These are phyloP conservation scores for Cricetomys ansorgei DNA, from an alignment of 2,113 vertebrate species.

Conservation along the genomic window DNA sequence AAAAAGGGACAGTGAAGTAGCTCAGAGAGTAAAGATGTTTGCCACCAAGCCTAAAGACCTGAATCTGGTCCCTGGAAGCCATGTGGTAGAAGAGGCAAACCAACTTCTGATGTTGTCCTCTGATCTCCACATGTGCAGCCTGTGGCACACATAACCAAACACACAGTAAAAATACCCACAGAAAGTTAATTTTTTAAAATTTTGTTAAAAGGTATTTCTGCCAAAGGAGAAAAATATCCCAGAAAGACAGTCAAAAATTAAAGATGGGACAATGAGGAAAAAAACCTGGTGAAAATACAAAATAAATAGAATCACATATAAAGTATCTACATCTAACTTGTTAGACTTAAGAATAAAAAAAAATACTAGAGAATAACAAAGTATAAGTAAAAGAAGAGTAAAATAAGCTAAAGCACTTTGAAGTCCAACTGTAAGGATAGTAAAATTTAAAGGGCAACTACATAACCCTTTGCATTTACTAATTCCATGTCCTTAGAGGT, in stretches of 20 bases:
- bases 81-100: background rate
- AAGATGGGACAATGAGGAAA: slow-evolving; percentile 1
- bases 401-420: background rate
- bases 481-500: background rate
- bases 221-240: background rate
- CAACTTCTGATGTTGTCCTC: background rate
- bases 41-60: background rate
- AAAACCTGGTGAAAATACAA: background rate
- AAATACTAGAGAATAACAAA: slow-evolving; percentile 33
- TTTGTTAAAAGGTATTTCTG: background rate
- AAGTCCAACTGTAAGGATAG: background rate
- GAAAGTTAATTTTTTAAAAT: background rate
- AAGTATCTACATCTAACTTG: background rate
- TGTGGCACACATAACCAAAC: background rate
- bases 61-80: background rate
- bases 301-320: slow-evolving; percentile 17
- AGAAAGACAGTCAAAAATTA: background rate
- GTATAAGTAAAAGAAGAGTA: background rate
- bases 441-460: slow-evolving; percentile 21
- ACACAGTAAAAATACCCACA: background rate
- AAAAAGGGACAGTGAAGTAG: background rate
- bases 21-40: background rate
- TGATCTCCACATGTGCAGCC: background rate
- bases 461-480: background rate
- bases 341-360: slow-evolving; percentile 12